phyloP scores from a whole-genome alignment of 2,888 invertebrate genomes.

The Polydrusus cervinus region DNA sequence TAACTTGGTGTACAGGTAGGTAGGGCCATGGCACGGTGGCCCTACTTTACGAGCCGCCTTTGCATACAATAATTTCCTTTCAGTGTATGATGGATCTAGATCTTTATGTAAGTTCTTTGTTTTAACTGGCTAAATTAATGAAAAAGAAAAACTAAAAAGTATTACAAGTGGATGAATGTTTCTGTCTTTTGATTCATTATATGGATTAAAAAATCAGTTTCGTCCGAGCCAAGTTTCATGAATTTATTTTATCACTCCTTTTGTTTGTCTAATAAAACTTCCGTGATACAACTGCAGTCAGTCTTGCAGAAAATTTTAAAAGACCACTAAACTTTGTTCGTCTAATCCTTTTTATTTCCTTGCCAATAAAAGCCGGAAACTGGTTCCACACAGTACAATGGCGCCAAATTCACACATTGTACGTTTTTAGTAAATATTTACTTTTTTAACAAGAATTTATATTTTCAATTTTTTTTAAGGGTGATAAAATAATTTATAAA shows the following conservation, averaged over 20 bases:
- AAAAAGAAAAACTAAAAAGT: too few species aligned
- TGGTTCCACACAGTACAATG: slow-evolving; percentile 28
- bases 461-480: too few species aligned
- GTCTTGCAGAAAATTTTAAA: slow-evolving; percentile 22
- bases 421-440: slow-evolving; percentile 15
- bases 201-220: not conserved
- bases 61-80: too few species aligned
- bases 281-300: slow-evolving; percentile 6
- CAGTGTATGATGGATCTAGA: too few species aligned
- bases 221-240: not conserved
- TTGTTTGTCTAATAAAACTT: slow-evolving; percentile 19
- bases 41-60: too few species aligned
- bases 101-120: too few species aligned
- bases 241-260: slow-evolving; percentile 8
- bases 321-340: slow-evolving; percentile 39
- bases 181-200: not conserved
- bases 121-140: too few species aligned
- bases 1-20: too few species aligned
- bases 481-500: too few species aligned
- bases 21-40: too few species aligned
- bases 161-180: not conserved
- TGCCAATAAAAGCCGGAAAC: slow-evolving; percentile 40
- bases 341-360: slow-evolving; percentile 39
- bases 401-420: slow-evolving; percentile 34
- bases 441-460: too few species aligned